phyloP scores from a whole-genome alignment of 2,888 invertebrate genomes.

The Euproctis similis region DNA sequence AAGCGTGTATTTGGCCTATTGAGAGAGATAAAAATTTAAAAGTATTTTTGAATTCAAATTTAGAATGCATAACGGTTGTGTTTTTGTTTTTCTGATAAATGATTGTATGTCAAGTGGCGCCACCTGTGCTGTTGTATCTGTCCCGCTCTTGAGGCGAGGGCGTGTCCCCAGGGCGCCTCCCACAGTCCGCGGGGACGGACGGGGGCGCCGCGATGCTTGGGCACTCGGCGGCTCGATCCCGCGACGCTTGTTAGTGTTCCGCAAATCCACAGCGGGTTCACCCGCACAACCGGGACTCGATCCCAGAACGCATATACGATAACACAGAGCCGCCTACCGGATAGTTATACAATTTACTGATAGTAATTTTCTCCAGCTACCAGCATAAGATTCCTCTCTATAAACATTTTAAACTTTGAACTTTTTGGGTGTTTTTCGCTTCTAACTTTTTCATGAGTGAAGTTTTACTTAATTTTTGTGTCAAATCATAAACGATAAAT shows the following conservation, averaged over 20 bases:
- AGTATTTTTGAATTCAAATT: conserved; percentile 10
- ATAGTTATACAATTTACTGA: conserved; percentile 35
- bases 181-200: conserved; percentile 72
- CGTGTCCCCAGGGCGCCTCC: conserved; percentile 74
- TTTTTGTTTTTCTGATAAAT: conserved; percentile 20
- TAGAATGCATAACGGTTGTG: conserved; percentile 1
- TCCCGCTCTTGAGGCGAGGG: conserved; percentile 75
- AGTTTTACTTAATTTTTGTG: too few relatives aligned
- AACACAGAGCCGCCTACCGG: conserved; percentile 64
- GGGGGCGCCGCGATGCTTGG: conserved; percentile 72
- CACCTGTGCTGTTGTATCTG: conserved; percentile 52
- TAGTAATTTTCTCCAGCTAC: too few relatives aligned
- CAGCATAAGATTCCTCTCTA: too few relatives aligned
- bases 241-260: conserved; percentile 75
- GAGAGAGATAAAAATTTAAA: conserved; percentile 19
- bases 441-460: too few relatives aligned
- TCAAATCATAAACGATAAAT: too few relatives aligned
- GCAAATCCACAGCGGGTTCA: conserved; percentile 75
- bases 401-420: too few relatives aligned
- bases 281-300: conserved; percentile 71
- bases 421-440: too few relatives aligned
- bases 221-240: conserved; percentile 70
- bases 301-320: conserved; percentile 70
- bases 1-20: conserved; percentile 20
- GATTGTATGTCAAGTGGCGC: conserved; percentile 49